phyloP scores from a whole-genome alignment of 1,140 invertebrate genomes.

The Periplaneta americana region DNA sequence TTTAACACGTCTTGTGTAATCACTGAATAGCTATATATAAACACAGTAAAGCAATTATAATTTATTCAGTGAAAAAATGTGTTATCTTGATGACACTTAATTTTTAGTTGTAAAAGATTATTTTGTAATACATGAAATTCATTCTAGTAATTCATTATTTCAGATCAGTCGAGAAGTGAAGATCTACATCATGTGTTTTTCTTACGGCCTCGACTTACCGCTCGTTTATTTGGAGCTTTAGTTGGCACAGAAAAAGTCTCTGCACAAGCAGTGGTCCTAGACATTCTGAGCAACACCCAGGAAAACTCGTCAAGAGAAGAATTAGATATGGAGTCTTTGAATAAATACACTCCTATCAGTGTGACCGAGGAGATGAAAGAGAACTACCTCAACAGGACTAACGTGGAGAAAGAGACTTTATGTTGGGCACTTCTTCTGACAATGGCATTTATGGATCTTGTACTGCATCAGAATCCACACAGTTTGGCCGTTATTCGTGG shows the following conservation, averaged over 20 bases:
- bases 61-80: too few species aligned
- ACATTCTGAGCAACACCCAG: neutral
- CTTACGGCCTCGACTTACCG: neutral
- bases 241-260: conserved; percentile 8
- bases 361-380: neutral
- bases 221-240: neutral
- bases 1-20: too few species aligned
- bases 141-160: neutral
- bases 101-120: too few species aligned
- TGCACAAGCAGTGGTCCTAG: neutral
- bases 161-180: neutral
- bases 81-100: too few species aligned
- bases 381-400: neutral
- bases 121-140: neutral
- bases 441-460: conserved; percentile 13
- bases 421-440: neutral
- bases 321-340: neutral
- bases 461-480: neutral
- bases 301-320: neutral
- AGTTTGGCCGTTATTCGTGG: neutral
- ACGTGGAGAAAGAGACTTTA: neutral
- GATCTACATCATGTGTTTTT: conserved; percentile 2
- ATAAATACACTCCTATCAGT: neutral
- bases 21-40: too few species aligned
- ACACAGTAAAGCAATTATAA: too few species aligned